Conservation (phyloP, 2,113 vertebrate species). For the Desmodus rotundus region DNA sequence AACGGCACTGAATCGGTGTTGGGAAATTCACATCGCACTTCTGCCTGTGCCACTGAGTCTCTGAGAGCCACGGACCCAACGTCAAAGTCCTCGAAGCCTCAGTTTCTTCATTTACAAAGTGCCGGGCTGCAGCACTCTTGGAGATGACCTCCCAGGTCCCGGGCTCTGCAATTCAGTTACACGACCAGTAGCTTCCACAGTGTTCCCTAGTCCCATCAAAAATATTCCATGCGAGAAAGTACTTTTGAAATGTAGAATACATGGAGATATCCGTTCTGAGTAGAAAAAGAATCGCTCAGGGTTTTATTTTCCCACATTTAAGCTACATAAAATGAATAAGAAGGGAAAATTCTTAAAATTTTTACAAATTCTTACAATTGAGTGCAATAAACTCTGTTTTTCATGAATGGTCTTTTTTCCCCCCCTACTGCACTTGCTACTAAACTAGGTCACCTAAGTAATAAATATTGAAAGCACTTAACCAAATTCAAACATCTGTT, state of each 20-base stretch:
- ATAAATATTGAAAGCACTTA: constrained; percentile 75
- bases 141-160: not conserved
- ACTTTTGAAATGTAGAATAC: not conserved
- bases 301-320: constrained; percentile 37
- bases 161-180: not conserved
- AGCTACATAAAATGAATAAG: constrained; percentile 28
- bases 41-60: not conserved
- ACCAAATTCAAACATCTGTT: constrained; percentile 75
- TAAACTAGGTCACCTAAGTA: constrained; percentile 78
- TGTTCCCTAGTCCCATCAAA: not conserved
- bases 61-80: not conserved
- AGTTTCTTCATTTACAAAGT: not conserved
- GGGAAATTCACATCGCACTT: not conserved
- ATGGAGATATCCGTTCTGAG: not conserved
- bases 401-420: constrained; percentile 58
- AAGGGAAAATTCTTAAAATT: constrained; percentile 52
- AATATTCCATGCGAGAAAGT: not conserved
- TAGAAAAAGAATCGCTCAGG: not conserved
- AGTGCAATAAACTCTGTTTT: constrained; percentile 71
- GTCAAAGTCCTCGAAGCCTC: not conserved
- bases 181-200: not conserved
- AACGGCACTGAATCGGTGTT: not conserved
- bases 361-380: constrained; percentile 46
- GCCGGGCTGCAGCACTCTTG: not conserved
- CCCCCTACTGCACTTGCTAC: constrained; percentile 65